These are phyloP conservation scores for Plagodis pulveraria DNA, from an alignment of 2,888 invertebrate genomes.

Conservation along the genomic window DNA sequence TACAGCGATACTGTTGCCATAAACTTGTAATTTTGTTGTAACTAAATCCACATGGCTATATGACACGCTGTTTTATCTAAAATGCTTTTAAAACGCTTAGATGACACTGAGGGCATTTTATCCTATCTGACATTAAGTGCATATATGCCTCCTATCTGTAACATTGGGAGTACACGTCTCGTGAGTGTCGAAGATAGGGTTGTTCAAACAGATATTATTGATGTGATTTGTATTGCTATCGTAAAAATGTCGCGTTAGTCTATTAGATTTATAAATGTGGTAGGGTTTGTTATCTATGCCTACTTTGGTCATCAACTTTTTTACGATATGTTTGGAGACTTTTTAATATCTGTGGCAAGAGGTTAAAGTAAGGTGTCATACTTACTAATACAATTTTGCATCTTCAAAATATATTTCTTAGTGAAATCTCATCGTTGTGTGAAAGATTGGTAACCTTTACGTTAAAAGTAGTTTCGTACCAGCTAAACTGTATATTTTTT, in stretches of 20 bases:
- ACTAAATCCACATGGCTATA: constrained; percentile 69
- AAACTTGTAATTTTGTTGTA: constrained; percentile 79
- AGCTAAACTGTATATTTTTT: too few relatives aligned
- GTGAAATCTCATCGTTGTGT: too few relatives aligned
- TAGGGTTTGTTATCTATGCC: constrained; percentile 41
- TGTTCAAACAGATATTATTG: constrained; percentile 63
- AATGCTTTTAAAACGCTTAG: constrained; percentile 75
- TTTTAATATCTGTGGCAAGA: too few relatives aligned
- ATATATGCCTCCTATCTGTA: constrained; percentile 52
- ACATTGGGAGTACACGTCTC: constrained; percentile 34
- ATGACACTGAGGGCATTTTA: constrained; percentile 44
- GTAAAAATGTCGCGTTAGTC: constrained; percentile 71
- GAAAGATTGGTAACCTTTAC: too few relatives aligned
- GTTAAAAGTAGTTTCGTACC: too few relatives aligned
- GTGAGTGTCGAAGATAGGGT: constrained; percentile 45
- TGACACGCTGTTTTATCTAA: constrained; percentile 70
- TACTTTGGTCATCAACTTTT: not conserved
- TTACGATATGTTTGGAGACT: not conserved
- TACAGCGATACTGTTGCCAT: constrained; percentile 70
- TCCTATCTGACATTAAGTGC: not conserved
- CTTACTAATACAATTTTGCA: too few relatives aligned
- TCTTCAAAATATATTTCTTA: too few relatives aligned
- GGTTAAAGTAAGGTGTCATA: too few relatives aligned
- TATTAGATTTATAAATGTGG: constrained; percentile 64
- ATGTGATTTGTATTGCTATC: constrained; percentile 70